Base-by-base conservation (phyloP, 2,113 vertebrate species). In the Mixornis gularis region DNA sequence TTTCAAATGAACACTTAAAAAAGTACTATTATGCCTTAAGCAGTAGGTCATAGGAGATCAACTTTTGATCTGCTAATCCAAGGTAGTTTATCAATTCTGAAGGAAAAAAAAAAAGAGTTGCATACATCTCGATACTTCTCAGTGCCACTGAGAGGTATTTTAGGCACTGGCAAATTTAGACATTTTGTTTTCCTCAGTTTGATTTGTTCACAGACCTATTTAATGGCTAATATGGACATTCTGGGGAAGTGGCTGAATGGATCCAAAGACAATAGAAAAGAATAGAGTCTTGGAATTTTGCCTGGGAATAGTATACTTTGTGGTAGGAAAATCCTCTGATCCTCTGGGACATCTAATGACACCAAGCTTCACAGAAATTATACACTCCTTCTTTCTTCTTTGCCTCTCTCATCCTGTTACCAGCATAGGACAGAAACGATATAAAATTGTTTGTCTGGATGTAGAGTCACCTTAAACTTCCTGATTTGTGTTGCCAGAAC, bases 131-230 rank as follows among this genome's bases (percentile, higher is more conserved):
- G 40, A 13, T 60, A 12, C 25, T 32, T 53, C 12, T 80, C 32
- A 27, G 13, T 34, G 10, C 10, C 32, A n/a, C 5, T 16, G 27
- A 64, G 22, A 26, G 15, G 27, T 13, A 8, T 43, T 87, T 87
- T 29, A 41, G 41, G 40, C 17, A 29, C 1, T 64, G 26, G 4
- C 0, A 0, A 43, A 69, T 36, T 4, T 32, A 51, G 30, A 65
- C 3, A 29, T 32, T 73, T 62, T 71, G 6, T 34, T 87, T 84
- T 78, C 15, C 12, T 4, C 40, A 12, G 6, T 69, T 44, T 80
- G 12, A 24, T 32, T 68, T 72, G 6, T 60, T 55, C 26, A 29
- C n/a, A 69, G 9, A 7, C 8, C 7, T 65, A 24, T 73, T 40
- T 13, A 53, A 52, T 22, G 15, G 8, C 49, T 78, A 41, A 48